Base-by-base conservation (phyloP, 1,140 invertebrate genomes). In the Pissodes strobi region DNA sequence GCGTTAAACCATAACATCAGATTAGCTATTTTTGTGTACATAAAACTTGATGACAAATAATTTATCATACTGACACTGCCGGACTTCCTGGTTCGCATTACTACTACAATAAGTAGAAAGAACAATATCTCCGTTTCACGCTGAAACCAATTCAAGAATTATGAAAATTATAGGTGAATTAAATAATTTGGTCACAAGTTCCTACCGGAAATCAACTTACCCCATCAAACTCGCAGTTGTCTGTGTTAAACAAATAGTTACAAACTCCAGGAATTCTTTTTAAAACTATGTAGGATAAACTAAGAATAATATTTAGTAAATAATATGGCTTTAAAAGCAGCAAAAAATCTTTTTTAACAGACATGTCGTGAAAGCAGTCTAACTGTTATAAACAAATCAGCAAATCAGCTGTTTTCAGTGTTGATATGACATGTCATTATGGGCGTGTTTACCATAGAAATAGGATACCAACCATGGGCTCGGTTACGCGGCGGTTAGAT, bases 121-220 rank as follows among this genome's bases (percentile, higher is more conserved):
- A 97, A 95, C 21, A 98, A 78, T 67, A 98, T 95, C 82, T 99
- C 95, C 60, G 91, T 93, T 83, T 99, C 95, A 76, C 90, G 85
- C 85, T 92, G 75, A 65, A 87, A 85, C 66, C 59, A 69, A 61
- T 55, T 30, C 12, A 52, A 17, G 18, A 6, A 13, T 55, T 55
- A 55, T 8, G n/a, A 52, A 52, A 12, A 23, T 49, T 19, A 10
- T 30, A n/a, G n/a, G 41, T 59, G 2, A 27, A 15, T 41, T 25
- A 58, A 30, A 23, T n/a, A 23, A 66, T 22, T 59, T 12, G 34
- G 49, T 43, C 52, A 58, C 25, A 5, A 27, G 25, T 27, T 27
- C 25, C 63, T 23, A 37, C 23, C n/a, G 21, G 37, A 45, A 60
- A n/a, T 22, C 45, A 13, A 80, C 78, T 82, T 80, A 89, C 87